Percentiles rank a stretch among this genome's conserved stretches.
phyloP scores from a whole-genome alignment of 1,140 invertebrate genomes.

The Zaprionus ghesquierei region DNA sequence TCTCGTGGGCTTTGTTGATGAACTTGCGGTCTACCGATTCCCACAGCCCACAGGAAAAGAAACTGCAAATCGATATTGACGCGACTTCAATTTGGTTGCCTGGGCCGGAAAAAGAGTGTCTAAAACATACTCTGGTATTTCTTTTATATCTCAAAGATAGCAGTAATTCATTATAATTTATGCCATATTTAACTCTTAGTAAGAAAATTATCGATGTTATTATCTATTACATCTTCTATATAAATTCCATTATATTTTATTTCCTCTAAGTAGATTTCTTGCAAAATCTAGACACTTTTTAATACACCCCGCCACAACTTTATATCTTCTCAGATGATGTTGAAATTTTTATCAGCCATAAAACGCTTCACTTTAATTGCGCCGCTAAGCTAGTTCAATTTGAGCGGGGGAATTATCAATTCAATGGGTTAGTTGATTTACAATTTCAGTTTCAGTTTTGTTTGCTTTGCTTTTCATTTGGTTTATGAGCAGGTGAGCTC shows the following conservation, averaged over 20 bases:
- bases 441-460: constrained; percentile 19
- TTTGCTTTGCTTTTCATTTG: too few species aligned
- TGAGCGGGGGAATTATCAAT: background rate
- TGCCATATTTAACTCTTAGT: too few species aligned
- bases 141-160: too few species aligned
- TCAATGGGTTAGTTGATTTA: constrained; percentile 26
- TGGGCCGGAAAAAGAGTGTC: background rate
- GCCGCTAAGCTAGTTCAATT: background rate
- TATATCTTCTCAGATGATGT: background rate
- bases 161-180: too few species aligned
- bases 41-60: background rate
- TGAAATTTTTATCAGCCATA: background rate
- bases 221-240: background rate
- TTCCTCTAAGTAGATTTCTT: too few species aligned
- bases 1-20: background rate
- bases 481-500: constrained; percentile 61
- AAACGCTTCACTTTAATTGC: background rate
- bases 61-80: background rate
- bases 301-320: background rate
- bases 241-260: background rate
- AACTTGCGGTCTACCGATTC: constrained; percentile 3
- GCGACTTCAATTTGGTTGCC: background rate
- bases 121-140: background rate
- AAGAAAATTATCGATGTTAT: too few species aligned
- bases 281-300: too few species aligned